These are phyloP conservation scores for Eumerus sabulonum DNA, from an alignment of 2,888 invertebrate species.

Conservation along the genomic window DNA sequence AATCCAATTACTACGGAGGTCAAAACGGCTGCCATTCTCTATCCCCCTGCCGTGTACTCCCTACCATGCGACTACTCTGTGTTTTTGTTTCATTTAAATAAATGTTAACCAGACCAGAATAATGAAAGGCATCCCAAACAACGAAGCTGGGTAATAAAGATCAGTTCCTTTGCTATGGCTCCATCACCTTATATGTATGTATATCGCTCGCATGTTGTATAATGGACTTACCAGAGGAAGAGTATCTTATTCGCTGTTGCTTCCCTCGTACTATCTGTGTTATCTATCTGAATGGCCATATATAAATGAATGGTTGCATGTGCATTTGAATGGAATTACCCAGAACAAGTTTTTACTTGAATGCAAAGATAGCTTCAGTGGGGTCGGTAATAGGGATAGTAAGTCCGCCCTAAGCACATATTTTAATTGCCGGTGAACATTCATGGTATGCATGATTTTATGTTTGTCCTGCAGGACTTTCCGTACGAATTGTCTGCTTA, in stretches of 20 bases:
- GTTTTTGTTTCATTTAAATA: constrained; percentile 62
- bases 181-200: no score
- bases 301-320: constrained; percentile 2
- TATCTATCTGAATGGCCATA: no score
- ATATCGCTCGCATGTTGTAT: constrained; percentile 25
- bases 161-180: constrained; percentile 28
- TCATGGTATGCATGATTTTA: no score
- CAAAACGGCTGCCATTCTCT: not conserved
- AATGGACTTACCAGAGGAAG: constrained; percentile 19
- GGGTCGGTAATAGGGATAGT: no score
- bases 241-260: constrained; percentile 26
- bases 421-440: no score
- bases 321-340: constrained; percentile 42
- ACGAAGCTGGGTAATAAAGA: constrained; percentile 37
- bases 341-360: constrained; percentile 31
- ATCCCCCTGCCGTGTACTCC: no score
- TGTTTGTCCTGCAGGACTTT: no score
- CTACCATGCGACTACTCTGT: constrained; percentile 13
- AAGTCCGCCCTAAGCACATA: no score
- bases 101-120: constrained; percentile 59
- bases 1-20: constrained; percentile 41
- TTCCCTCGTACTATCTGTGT: no score
- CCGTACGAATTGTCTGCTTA: no score
- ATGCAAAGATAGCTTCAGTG: not conserved
- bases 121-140: constrained; percentile 52